Conservation (phyloP, 2,797 vertebrate species). For the Spatula clypeata region DNA sequence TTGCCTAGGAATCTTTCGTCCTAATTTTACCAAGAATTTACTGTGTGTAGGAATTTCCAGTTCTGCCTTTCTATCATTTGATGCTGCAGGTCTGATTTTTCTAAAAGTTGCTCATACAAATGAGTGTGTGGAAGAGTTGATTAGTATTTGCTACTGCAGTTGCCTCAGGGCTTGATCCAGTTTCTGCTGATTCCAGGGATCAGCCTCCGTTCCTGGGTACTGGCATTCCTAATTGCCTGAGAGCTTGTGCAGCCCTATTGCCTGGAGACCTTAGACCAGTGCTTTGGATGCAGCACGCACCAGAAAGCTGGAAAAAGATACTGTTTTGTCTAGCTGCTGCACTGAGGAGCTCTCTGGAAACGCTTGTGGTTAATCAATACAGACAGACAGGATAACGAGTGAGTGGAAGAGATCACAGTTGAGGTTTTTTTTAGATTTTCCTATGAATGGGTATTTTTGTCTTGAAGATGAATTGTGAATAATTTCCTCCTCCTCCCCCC, state of each 20-base stretch:
- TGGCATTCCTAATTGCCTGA: neutral
- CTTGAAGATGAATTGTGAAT: slow-evolving; percentile 28
- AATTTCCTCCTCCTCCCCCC: slow-evolving; percentile 3
- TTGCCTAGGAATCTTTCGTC: neutral
- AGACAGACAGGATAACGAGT: neutral
- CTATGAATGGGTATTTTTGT: slow-evolving; percentile 51
- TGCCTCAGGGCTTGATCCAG: neutral
- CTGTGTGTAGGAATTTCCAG: neutral
- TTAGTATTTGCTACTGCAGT: neutral
- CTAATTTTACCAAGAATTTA: neutral
- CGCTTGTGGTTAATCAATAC: neutral
- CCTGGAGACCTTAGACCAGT: neutral
- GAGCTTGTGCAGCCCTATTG: neutral
- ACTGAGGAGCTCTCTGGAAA: slow-evolving; percentile 55
- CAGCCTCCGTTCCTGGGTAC: rapidly evolving
- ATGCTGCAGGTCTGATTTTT: neutral
- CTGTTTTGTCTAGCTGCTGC: slow-evolving; percentile 49
- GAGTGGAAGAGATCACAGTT: slow-evolving; percentile 15
- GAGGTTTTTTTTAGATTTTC: neutral
- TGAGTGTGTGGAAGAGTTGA: rapidly evolving
- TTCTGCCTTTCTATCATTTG: neutral
- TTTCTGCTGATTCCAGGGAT: neutral
- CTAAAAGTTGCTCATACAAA: rapidly evolving
- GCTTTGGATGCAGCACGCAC: neutral
- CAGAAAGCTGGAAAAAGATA: slow-evolving; percentile 16